These are phyloP conservation scores for Cyanistes caeruleus DNA, from an alignment of 2,113 vertebrate species.

Conservation along the genomic window DNA sequence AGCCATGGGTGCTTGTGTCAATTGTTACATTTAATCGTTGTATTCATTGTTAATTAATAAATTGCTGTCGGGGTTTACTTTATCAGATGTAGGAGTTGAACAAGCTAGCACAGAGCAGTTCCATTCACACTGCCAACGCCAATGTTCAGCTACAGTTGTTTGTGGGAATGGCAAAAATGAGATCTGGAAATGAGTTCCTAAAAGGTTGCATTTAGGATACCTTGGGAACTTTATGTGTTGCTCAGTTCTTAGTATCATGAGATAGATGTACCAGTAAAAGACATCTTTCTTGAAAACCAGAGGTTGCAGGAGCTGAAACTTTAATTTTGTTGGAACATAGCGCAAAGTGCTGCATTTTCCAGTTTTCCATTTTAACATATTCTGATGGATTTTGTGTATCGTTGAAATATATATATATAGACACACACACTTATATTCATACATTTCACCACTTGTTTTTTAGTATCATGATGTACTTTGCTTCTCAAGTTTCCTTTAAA, in stretches of 20 bases:
- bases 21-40: no score
- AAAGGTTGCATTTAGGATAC: background rate
- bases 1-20: fast-evolving
- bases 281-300: background rate
- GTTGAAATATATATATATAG: background rate
- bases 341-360: background rate
- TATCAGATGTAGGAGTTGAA: background rate
- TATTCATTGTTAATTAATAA: no score
- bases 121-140: fast-evolving
- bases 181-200: background rate
- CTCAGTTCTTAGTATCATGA: background rate
- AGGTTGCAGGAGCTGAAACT: background rate
- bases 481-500: background rate
- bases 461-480: background rate
- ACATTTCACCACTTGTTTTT: background rate
- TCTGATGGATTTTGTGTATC: background rate
- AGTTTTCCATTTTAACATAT: background rate
- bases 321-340: background rate
- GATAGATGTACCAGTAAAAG: background rate
- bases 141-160: fast-evolving
- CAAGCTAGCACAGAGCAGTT: background rate
- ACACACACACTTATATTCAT: no score
- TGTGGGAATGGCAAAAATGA: background rate
- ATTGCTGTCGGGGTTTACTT: background rate
- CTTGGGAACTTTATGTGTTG: background rate